These are phyloP conservation scores for Prionailurus viverrinus DNA, from an alignment of 2,113 vertebrate species.

Conservation along the genomic window DNA sequence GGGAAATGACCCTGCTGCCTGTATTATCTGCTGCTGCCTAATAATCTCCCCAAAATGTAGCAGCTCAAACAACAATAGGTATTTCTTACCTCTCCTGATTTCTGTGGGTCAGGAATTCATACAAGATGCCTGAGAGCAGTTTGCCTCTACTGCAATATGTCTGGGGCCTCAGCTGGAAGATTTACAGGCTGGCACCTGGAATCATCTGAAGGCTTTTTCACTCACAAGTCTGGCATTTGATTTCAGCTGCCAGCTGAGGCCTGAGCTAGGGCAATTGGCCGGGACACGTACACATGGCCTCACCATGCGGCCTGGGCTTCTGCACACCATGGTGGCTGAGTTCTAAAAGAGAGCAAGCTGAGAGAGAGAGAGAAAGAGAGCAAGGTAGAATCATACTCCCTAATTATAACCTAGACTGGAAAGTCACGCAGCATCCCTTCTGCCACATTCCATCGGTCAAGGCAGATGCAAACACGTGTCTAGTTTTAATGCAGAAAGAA, in stretches of 20 bases:
- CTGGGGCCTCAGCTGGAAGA: not conserved
- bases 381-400: not conserved
- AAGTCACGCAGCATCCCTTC: not conserved
- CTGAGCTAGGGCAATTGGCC: not conserved
- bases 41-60: not conserved
- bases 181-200: not conserved
- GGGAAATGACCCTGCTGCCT: not conserved
- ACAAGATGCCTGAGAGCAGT: not conserved
- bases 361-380: not conserved
- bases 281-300: not conserved
- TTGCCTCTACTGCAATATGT: not conserved
- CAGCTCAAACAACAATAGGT: not conserved
- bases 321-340: not conserved
- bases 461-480: not conserved
- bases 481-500: not conserved
- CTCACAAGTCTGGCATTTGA: not conserved
- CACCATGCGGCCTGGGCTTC: not conserved
- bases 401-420: constrained; percentile 29
- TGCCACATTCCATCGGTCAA: not conserved
- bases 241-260: not conserved
- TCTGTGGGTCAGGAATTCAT: not conserved
- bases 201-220: not conserved
- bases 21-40: not conserved
- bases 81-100: not conserved
- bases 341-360: not conserved